phyloP scores from a whole-genome alignment of 1,140 invertebrate species.

The Coenobita brevimanus region DNA sequence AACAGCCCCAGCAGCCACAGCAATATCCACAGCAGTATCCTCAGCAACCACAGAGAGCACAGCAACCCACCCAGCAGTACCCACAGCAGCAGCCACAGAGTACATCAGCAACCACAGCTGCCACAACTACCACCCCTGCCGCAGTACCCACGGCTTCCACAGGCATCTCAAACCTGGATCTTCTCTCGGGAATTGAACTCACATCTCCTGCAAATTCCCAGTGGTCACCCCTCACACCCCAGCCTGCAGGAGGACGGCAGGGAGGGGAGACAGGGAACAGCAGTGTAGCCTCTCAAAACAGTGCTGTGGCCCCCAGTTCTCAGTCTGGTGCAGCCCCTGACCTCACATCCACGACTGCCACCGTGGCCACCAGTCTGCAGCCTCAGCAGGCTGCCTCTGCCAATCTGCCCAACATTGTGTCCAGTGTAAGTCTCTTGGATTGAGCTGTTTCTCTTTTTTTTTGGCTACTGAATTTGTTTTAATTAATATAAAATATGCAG shows the following conservation, averaged over 20 bases:
- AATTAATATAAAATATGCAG: no score
- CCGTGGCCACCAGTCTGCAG: slow-evolving; percentile 28
- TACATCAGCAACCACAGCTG: slow-evolving; percentile 54
- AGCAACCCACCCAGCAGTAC: neutral
- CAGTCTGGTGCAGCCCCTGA: slow-evolving; percentile 46
- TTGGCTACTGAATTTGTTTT: neutral
- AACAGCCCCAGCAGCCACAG: slow-evolving; percentile 13
- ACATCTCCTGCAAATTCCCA: slow-evolving; percentile 77
- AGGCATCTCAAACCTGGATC: slow-evolving; percentile 80
- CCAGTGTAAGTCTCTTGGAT: slow-evolving; percentile 64
- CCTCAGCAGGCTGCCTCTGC: neutral
- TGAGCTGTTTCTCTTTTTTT: slow-evolving; percentile 4
- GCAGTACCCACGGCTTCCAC: slow-evolving; percentile 17
- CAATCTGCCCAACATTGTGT: slow-evolving; percentile 57
- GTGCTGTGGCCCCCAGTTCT: slow-evolving; percentile 18
- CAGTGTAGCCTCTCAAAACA: neutral
- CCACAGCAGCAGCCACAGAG: slow-evolving; percentile 35
- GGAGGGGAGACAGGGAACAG: neutral
- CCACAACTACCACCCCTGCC: slow-evolving; percentile 16
- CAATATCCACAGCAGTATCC: slow-evolving; percentile 35
- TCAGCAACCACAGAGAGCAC: slow-evolving; percentile 42
- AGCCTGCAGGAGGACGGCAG: slow-evolving; percentile 54
- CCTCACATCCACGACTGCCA: slow-evolving; percentile 38
- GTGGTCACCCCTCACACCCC: slow-evolving; percentile 80
- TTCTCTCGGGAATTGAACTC: slow-evolving; percentile 85